Evolutionary conservation across 2,888 invertebrate genomes (phyloP).

Genomic region (Sarcophaga variegata): DNA sequence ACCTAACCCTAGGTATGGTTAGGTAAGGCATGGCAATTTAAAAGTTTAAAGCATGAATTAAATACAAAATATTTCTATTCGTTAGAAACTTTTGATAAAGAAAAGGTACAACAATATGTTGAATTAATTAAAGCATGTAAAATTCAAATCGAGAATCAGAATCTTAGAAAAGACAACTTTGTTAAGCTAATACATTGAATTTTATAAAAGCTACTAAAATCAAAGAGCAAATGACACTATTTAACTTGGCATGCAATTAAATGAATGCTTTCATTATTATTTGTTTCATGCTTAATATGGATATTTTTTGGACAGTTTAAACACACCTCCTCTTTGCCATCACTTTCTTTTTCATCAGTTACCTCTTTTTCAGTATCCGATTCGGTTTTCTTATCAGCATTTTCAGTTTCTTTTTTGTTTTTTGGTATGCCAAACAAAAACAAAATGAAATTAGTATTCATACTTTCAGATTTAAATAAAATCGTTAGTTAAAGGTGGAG

Average conservation of each 20-base stretch:
- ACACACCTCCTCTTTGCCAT: background rate
- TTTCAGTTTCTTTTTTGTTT: background rate
- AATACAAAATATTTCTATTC: too few species aligned
- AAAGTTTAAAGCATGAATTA: too few species aligned
- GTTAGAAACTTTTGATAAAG: too few species aligned
- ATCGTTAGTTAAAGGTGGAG: background rate
- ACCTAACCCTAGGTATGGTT: too few species aligned
- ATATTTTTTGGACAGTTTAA: background rate
- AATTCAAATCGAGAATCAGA: too few species aligned
- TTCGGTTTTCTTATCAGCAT: background rate
- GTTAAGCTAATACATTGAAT: too few species aligned
- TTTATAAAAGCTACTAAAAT: background rate
- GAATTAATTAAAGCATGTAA: too few species aligned
- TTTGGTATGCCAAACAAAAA: too few species aligned
- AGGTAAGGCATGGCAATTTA: too few species aligned
- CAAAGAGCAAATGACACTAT: background rate
- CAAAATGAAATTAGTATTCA: background rate
- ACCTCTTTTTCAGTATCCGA: slow-evolving; percentile 1
- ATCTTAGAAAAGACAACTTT: too few species aligned
- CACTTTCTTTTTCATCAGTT: background rate
- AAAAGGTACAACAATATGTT: too few species aligned
- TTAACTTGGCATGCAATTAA: background rate
- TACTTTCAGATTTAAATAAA: background rate
- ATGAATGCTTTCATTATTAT: background rate
- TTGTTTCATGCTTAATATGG: background rate